phyloP scores from a whole-genome alignment of 2,888 invertebrate species.

The Acrobasis repandana region DNA sequence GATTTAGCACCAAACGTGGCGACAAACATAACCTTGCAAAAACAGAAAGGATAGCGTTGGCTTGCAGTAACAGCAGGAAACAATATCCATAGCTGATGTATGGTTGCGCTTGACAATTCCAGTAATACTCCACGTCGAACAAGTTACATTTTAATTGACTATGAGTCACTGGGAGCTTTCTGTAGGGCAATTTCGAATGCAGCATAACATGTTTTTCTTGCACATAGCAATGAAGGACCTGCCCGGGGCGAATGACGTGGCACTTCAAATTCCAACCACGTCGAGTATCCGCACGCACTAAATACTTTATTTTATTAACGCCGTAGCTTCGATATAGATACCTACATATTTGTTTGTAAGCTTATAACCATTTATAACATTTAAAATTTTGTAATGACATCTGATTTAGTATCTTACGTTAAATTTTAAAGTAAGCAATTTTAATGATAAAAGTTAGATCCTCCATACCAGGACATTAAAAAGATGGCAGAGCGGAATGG shows the following conservation, averaged over 20 bases:
- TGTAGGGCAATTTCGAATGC: slow-evolving; percentile 42
- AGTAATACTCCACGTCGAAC: slow-evolving; percentile 41
- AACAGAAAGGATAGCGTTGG: slow-evolving; percentile 14
- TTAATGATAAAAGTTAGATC: too few relatives aligned
- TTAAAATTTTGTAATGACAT: too few relatives aligned
- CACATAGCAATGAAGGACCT: slow-evolving; percentile 45
- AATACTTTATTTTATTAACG: slow-evolving; percentile 17
- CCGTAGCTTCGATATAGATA: not conserved
- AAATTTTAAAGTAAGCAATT: too few relatives aligned
- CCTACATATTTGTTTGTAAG: not conserved
- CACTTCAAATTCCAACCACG: slow-evolving; percentile 51
- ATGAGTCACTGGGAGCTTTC: slow-evolving; percentile 47
- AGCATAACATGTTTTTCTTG: slow-evolving; percentile 37
- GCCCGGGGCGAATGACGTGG: slow-evolving; percentile 52
- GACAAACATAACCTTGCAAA: slow-evolving; percentile 15
- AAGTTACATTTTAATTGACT: slow-evolving; percentile 54
- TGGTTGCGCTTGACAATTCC: slow-evolving; percentile 42
- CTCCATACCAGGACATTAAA: too few relatives aligned
- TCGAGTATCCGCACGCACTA: slow-evolving; percentile 25
- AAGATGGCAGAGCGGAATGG: too few relatives aligned
- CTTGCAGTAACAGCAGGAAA: slow-evolving; percentile 17
- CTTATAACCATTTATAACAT: too few relatives aligned
- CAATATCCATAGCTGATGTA: slow-evolving; percentile 21
- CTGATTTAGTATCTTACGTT: too few relatives aligned
- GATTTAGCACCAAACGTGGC: not conserved